Conservation (phyloP, 2,113 vertebrate genomes). For the Cacatua alba region DNA sequence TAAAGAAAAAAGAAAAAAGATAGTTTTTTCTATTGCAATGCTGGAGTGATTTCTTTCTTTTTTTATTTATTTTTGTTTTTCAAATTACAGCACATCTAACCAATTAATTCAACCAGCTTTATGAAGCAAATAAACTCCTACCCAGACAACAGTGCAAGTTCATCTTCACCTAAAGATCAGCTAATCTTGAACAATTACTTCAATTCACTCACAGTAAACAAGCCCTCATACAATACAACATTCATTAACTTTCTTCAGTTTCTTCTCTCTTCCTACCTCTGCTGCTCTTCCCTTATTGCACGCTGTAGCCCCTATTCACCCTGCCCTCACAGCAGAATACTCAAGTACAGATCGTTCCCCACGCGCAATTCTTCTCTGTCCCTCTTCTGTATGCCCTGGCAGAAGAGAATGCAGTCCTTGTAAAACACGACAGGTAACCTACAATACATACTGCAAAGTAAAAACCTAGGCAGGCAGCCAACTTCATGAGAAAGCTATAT, state of each 20-base stretch:
- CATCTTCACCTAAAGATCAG: neutral
- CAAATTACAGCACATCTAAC: neutral
- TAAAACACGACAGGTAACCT: neutral
- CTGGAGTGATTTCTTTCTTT: neutral
- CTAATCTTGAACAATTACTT: neutral
- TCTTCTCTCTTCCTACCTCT: neutral
- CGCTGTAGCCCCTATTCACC: fast-evolving
- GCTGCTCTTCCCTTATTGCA: neutral
- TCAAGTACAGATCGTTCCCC: neutral
- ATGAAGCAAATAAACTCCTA: neutral
- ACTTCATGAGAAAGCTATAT: neutral
- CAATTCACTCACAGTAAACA: neutral
- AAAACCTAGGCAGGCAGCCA: neutral
- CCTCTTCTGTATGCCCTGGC: neutral
- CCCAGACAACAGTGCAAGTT: neutral
- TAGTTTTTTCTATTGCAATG: neutral
- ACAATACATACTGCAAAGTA: neutral
- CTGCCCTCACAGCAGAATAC: neutral
- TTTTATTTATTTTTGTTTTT: neutral
- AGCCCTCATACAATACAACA: neutral
- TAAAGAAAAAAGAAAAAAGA: neutral
- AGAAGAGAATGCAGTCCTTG: neutral
- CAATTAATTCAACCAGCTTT: neutral
- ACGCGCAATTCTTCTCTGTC: fast-evolving
- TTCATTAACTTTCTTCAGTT: neutral